Evolutionary conservation across 2,113 vertebrate genomes (phyloP), one percentile per base, ranked within the genome.

Genomic region (Periophthalmus modestus): DNA sequence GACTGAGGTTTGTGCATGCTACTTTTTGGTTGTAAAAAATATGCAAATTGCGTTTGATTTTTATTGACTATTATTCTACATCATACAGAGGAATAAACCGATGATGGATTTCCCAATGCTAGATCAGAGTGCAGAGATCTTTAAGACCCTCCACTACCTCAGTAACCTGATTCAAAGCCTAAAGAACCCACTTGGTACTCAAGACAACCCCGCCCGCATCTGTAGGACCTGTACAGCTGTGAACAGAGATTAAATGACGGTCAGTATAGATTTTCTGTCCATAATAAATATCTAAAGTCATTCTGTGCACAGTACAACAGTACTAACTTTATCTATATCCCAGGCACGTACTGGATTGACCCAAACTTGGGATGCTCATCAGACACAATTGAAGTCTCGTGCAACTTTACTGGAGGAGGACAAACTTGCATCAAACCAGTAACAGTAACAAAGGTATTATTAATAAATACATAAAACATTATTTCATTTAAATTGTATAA

Each of bases 71-170:
- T 19, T 65, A 19, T 16, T 2, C 13, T 55, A 11, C 58, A 0
- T 54, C 1, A 43, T 18, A n/a, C 88, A 67, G 66, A 43, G 98
- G 95, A 93, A 92, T 78, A 94, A 94, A 79, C 94, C 93, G 74
- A 88, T 93, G 73, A 89, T 95, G 68, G 96, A 98, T 83, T 87
- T 95, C 83, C 93, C 95, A 33, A 93, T 95, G 94, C 86, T 97
- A 89, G 96, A 98, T 90, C 96, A 96, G 18, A 96, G 96, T 84
- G 94, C 96, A 89, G 96, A 98, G 94, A 98, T 99, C 87, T 96
- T 97, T 85, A 96, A 96, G 95, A 99, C 97, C 86, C 94, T 99
- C 92, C 96, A 98, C 95, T 98, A 99, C 96, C 96, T 99, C 95
- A 98, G 95, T 94, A 96, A 94, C 92, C 95, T 99, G 93, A 96